phyloP scores from a whole-genome alignment of 2,888 invertebrate species.

The Encarsia formosa region DNA sequence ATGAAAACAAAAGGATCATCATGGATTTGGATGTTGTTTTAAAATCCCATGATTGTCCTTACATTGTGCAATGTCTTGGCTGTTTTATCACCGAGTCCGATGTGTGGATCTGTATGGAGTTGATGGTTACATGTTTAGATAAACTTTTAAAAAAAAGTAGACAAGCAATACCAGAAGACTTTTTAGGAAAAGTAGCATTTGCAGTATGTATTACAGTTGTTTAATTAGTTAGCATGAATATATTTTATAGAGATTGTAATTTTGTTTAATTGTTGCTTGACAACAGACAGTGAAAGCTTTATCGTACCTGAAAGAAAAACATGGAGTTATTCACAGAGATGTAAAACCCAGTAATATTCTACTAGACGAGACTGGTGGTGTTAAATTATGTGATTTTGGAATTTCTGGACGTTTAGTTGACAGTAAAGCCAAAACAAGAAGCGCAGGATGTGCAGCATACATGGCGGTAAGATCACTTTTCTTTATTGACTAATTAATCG shows the following conservation, averaged over 20 bases:
- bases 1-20: conserved; percentile 96
- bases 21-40: conserved; percentile 98
- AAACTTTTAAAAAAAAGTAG: conserved; percentile 84
- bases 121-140: conserved; percentile 98
- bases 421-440: conserved; percentile 95
- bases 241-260: neutral
- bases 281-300: conserved; percentile 88
- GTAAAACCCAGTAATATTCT: conserved; percentile 99
- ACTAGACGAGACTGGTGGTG: conserved; percentile 88
- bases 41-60: conserved; percentile 95
- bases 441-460: conserved; percentile 97
- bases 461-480: conserved; percentile 77
- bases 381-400: conserved; percentile 99
- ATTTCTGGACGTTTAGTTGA: conserved; percentile 97
- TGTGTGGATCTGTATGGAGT: conserved; percentile 99
- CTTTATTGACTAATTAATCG: neutral
- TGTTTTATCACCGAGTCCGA: conserved; percentile 97
- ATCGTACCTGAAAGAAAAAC: conserved; percentile 94
- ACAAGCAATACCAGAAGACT: conserved; percentile 90
- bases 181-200: conserved; percentile 94
- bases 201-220: conserved; percentile 79
- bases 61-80: conserved; percentile 94
- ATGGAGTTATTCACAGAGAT: conserved; percentile 96
- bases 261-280: conserved; percentile 5
- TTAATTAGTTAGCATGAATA: too few relatives aligned